Evolutionary conservation across 2,113 vertebrate species (phyloP), one percentile per base, ranked within the genome.

Genomic region (Thymallus thymallus): DNA sequence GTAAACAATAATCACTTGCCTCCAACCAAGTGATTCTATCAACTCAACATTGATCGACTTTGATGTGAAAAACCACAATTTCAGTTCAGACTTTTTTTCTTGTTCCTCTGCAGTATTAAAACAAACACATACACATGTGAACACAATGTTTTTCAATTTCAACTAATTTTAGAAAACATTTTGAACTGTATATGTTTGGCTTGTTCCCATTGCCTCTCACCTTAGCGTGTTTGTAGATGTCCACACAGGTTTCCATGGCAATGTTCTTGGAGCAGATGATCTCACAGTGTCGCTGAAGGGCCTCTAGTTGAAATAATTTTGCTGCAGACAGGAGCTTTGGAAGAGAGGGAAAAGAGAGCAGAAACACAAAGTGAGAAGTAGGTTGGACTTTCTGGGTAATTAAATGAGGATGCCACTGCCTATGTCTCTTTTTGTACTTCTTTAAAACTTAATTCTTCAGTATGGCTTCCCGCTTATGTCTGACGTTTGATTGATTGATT

Each of bases 221-320:
- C 91, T 91, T 93, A 79, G 93, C 90, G 67, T 93, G 92, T 68
- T 92, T 93, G 91, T 94, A 94, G 29, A 92, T 91, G 78, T 91
- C 91, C 74, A 92, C 91, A 4, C 91, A 93, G 60, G 92, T 92
- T 72, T 92, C 91, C 0, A 90, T 92, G 84, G 91, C 91, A 83
- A 94, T 92, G 90, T 93, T 92, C 89, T 92, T 93, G 86, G 93
- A 92, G 91, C 93, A 94, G 86, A 94, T 92, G 78, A 92, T 91
- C 92, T 94, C 93, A 92, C 93, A 94, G 90, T 94, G 93, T 88
- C 91, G 90, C 89, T 92, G 92, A 82, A 94, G 92, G 83, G 88
- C 88, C 78, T 93, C 91, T 41, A 94, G 91, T 71, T 93, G 91
- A 88, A 94, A 93, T 88, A 93, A 91, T 72, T 92, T 93, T 88